A percentile compares a stretch with the other conserved stretches of the same genome.
These are phyloP conservation scores for Trichomycterus rosablanca DNA, from an alignment of 2,113 vertebrate genomes.

Conservation along the genomic window DNA sequence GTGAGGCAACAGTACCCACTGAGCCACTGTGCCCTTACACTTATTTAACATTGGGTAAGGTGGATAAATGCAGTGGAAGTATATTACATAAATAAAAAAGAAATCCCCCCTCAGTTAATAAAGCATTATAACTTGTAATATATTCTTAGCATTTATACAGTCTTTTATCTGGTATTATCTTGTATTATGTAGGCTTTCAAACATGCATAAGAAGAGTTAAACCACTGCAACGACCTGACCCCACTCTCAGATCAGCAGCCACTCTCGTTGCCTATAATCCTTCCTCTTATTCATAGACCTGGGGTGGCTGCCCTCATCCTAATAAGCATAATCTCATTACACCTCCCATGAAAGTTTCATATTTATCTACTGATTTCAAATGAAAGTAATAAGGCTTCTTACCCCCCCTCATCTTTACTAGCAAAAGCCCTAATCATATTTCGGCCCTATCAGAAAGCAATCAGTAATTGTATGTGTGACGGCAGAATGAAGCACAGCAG, in stretches of 20 bases:
- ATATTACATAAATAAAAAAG: too few species aligned
- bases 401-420: slow-evolving; percentile 34
- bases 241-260: slow-evolving; percentile 16
- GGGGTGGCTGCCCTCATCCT: slow-evolving; percentile 81
- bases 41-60: too few species aligned
- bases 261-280: slow-evolving; percentile 72
- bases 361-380: slow-evolving; percentile 96
- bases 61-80: too few species aligned
- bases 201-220: too few species aligned
- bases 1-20: too few species aligned
- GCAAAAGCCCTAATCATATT: slow-evolving; percentile 84
- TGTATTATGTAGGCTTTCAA: too few species aligned
- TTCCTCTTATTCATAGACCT: slow-evolving; percentile 75
- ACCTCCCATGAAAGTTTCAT: slow-evolving; percentile 92
- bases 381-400: slow-evolving; percentile 92
- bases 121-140: too few species aligned
- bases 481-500: slow-evolving; percentile 76
- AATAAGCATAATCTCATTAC: slow-evolving; percentile 96
- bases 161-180: too few species aligned
- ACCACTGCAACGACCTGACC: slow-evolving; percentile 7
- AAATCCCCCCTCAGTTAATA: too few species aligned
- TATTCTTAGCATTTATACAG: too few species aligned
- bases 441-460: slow-evolving; percentile 92
- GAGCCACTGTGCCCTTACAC: too few species aligned
- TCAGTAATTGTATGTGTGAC: slow-evolving; percentile 90